Percentiles rank a stretch among this genome's conserved stretches.
Conservation (phyloP, 1,140 invertebrate species). For the Proales similis region DNA sequence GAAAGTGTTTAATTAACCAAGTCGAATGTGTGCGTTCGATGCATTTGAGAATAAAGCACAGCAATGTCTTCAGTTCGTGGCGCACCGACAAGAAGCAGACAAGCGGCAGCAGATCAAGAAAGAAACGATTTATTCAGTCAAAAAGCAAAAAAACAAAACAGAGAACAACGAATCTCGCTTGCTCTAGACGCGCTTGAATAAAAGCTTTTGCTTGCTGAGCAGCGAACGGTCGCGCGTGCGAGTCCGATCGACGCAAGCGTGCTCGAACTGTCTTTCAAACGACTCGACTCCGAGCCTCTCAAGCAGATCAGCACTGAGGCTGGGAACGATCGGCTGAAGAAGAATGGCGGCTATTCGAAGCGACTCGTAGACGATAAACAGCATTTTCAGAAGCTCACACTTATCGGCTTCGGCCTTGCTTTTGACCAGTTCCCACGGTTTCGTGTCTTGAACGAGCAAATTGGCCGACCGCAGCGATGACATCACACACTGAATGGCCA, state of each 20-base stretch:
- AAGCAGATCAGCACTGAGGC: slow-evolving; percentile 10
- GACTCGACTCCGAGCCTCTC: slow-evolving; percentile 7
- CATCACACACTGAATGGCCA: slow-evolving; percentile 20
- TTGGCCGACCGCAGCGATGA: neutral
- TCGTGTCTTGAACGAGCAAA: slow-evolving; percentile 10
- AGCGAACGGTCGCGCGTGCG: too few relatives aligned
- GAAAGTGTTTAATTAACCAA: too few relatives aligned
- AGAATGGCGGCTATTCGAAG: neutral
- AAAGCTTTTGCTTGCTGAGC: too few relatives aligned
- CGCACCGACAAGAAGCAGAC: too few relatives aligned
- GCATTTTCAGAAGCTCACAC: slow-evolving; percentile 1
- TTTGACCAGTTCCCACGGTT: slow-evolving; percentile 36
- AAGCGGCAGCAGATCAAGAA: too few relatives aligned
- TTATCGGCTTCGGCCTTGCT: neutral
- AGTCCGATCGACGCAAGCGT: slow-evolving; percentile 2
- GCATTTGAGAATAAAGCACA: too few relatives aligned
- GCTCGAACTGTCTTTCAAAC: neutral
- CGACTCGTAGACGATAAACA: slow-evolving; percentile 21
- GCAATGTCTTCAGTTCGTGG: too few relatives aligned
- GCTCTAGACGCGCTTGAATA: too few relatives aligned
- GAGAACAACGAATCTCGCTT: too few relatives aligned
- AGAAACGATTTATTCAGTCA: too few relatives aligned
- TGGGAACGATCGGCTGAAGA: slow-evolving; percentile 26
- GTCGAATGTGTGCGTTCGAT: too few relatives aligned
- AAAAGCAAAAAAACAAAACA: too few relatives aligned